Evolutionary conservation across 2,797 vertebrate genomes (phyloP), one percentile per base, ranked within the genome.

Genomic region (Poeciliopsis gracilis): DNA sequence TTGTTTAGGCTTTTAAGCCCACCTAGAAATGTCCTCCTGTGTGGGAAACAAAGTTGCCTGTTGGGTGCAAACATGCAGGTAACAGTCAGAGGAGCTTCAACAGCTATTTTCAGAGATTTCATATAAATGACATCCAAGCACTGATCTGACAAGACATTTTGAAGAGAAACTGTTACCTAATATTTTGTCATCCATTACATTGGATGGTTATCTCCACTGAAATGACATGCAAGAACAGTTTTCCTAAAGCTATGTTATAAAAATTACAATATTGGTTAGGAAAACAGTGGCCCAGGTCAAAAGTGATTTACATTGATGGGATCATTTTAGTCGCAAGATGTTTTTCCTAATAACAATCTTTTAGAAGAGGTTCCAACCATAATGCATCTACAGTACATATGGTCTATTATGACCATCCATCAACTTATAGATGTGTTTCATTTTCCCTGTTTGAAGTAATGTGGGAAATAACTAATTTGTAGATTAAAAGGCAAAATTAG

Each of bases 1-100:
- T 78, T 90, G 83, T 91, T 88, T 89, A 85, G 72, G 66, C 61
- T 86, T 85, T 79, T 84, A 83, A 76, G n/a, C 87, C 71, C 79
- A 59, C 84, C 78, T 84, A 77, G 81, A 73, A 74, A 57, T 89
- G 82, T 85, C 77, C 72, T 76, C 57, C 55, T 41, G 18, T 72
- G 76, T 57, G 81, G 76, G 72, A 79, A 83, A 77, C 43, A 28
- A 28, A 46, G 69, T n/a, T 71, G 43, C 41, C 25, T 25, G 67
- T 75, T 33, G 30, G 10, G 33, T 38, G 33, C 7, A 51, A 30
- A 36, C 71, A 73, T 23, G 30, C 61, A 36, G 13, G 28, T 61
- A 59, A 61, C 28, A 61, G 59, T 18, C 30, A 61, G 28, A 33
- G 15, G 11, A 30, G 4, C 12, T 6, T 59, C 55, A 30, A 30